Conservation (phyloP, 2,113 vertebrate species). For the Tenrec ecaudatus region DNA sequence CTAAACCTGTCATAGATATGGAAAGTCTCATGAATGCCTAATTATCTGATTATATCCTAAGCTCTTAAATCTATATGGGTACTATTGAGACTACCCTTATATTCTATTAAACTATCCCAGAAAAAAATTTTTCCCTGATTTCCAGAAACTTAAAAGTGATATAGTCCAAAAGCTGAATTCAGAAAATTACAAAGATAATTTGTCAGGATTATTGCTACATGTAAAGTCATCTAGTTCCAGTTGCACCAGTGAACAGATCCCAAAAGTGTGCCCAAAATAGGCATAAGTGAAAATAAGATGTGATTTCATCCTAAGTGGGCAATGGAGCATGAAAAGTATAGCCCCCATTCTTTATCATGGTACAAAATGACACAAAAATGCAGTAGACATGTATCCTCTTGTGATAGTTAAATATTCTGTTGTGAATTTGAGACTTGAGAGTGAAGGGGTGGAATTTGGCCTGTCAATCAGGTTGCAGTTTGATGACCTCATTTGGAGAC, state of each 20-base stretch:
- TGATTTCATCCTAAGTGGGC: background rate
- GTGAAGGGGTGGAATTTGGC: too few species aligned
- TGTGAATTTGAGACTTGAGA: too few species aligned
- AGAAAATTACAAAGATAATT: background rate
- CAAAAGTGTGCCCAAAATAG: background rate
- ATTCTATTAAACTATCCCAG: background rate
- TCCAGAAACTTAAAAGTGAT: background rate
- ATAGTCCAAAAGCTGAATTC: background rate
- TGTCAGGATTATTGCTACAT: background rate
- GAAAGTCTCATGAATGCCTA: background rate
- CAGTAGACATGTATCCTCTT: background rate
- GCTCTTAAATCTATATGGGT: background rate
- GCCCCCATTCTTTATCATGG: background rate
- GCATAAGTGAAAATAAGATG: background rate
- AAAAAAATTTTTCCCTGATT: constrained; percentile 28
- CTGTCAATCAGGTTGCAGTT: too few species aligned
- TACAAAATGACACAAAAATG: background rate
- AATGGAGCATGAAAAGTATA: background rate
- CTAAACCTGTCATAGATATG: background rate
- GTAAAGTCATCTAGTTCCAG: background rate
- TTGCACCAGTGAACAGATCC: background rate
- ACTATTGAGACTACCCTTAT: background rate
- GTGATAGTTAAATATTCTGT: too few species aligned
- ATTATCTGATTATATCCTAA: background rate
- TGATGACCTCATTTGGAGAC: too few species aligned